A percentile compares a stretch with the other conserved stretches of the same genome.
These are phyloP conservation scores for Sinodicranocentrus sp. DNA, from an alignment of 2,888 invertebrate species.

Conservation along the genomic window DNA sequence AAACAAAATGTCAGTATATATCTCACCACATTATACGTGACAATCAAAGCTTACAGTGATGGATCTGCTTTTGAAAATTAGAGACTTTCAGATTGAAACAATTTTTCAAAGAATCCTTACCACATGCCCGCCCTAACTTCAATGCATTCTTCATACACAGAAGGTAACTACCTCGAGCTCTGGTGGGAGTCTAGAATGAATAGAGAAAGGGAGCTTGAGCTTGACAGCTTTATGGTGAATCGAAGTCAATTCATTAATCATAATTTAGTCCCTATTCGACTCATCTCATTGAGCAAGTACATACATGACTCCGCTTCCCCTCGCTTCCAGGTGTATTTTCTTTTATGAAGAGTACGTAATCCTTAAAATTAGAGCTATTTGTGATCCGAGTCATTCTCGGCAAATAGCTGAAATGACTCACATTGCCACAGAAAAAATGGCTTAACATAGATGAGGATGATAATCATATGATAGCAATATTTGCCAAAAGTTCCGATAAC, in stretches of 20 bases:
- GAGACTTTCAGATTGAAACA: background rate
- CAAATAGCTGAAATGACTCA: background rate
- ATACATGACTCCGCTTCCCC: conserved; percentile 9
- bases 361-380: conserved; percentile 59
- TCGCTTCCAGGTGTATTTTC: background rate
- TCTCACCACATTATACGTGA: too few species aligned
- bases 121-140: background rate
- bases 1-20: too few species aligned
- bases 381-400: conserved; percentile 31
- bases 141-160: too few species aligned
- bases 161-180: background rate
- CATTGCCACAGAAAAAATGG: conserved; percentile 3
- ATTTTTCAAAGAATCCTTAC: background rate
- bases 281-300: background rate
- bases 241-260: conserved; percentile 75
- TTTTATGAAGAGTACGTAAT: conserved; percentile 36
- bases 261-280: conserved; percentile 73
- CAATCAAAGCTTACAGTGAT: too few species aligned
- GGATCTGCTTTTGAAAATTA: conserved; percentile 6
- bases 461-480: background rate
- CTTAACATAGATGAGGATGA: conserved; percentile 2
- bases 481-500: conserved; percentile 53
- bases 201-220: conserved; percentile 7
- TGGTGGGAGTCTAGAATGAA: background rate
- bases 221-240: conserved; percentile 42